phyloP scores from a whole-genome alignment of 2,113 vertebrate genomes.

The Salvelinus sp. region DNA sequence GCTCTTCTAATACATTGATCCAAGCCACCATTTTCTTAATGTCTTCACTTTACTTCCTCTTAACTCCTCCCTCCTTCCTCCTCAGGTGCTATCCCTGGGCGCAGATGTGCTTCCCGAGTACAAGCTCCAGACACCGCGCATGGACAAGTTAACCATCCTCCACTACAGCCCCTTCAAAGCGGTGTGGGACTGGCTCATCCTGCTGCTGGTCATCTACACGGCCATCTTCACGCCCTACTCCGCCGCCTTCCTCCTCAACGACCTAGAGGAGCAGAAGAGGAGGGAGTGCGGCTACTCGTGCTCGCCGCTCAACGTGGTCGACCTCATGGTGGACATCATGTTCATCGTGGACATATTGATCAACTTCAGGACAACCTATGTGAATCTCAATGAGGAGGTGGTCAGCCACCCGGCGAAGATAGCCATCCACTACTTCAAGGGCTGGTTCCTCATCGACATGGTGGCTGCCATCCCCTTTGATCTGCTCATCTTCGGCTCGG shows the following conservation, averaged over 20 bases:
- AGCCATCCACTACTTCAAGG: constrained; percentile 99
- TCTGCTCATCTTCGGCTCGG: constrained; percentile 97
- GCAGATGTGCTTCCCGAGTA: constrained; percentile 97
- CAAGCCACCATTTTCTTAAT: too few relatives aligned
- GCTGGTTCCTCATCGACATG: constrained; percentile 99
- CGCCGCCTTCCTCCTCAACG: constrained; percentile 97
- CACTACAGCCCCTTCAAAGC: constrained; percentile 99
- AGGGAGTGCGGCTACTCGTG: constrained; percentile 96
- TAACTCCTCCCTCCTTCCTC: not conserved
- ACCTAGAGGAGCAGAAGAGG: constrained; percentile 89
- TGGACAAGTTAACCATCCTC: constrained; percentile 96
- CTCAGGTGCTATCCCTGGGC: constrained; percentile 92
- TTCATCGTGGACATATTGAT: constrained; percentile 99
- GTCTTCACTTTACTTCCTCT: not conserved
- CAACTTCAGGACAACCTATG: constrained; percentile 98
- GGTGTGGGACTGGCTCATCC: constrained; percentile 98
- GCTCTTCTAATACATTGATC: too few relatives aligned
- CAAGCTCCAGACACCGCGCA: constrained; percentile 93
- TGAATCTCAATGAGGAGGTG: constrained; percentile 97
- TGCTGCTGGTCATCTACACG: constrained; percentile 95
- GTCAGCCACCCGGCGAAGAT: constrained; percentile 97
- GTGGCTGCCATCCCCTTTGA: constrained; percentile 98
- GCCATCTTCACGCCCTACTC: constrained; percentile 98
- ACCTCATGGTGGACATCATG: constrained; percentile 99
- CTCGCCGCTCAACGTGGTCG: constrained; percentile 95